Conservation (phyloP, 1,140 invertebrate genomes). For the Brachionus koreanus region DNA sequence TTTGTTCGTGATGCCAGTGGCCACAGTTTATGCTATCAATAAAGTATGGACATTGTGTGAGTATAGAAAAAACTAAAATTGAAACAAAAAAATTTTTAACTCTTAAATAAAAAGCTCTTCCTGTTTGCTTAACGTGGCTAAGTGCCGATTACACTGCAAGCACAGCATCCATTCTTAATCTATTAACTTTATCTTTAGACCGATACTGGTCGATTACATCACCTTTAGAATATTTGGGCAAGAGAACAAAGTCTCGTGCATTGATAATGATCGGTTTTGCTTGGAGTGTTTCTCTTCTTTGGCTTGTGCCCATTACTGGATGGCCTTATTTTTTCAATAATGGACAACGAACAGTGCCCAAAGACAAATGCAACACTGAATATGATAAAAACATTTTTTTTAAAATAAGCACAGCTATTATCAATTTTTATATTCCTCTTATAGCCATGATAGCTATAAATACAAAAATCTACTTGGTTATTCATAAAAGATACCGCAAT, state of each 20-base stretch:
- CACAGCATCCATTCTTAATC: conserved; percentile 66
- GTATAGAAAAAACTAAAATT: not conserved
- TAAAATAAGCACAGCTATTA: conserved; percentile 59
- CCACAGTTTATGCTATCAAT: not conserved
- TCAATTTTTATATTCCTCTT: conserved; percentile 64
- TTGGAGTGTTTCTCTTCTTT: conserved; percentile 61
- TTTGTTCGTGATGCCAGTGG: conserved; percentile 31
- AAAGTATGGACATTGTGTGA: conserved; percentile 4
- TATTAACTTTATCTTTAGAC: conserved; percentile 61
- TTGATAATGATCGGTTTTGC: conserved; percentile 61
- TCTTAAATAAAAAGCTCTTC: conserved; percentile 47
- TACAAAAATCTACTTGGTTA: conserved; percentile 61
- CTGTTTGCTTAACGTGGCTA: conserved; percentile 57
- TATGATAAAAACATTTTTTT: conserved; percentile 61
- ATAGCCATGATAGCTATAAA: conserved; percentile 62
- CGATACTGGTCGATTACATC: conserved; percentile 63
- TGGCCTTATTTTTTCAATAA: conserved; percentile 52
- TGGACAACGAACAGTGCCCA: conserved; percentile 49
- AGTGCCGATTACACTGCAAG: conserved; percentile 65
- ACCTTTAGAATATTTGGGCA: conserved; percentile 64
- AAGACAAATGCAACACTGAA: conserved; percentile 61
- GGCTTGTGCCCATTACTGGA: conserved; percentile 61
- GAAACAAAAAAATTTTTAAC: not conserved
- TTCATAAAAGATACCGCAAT: conserved; percentile 47
- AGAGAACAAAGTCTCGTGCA: conserved; percentile 60